Evolutionary conservation across 2,797 vertebrate species (phyloP), one percentile per base, ranked within the genome.

Genomic region (Trichosurus vulpecula): DNA sequence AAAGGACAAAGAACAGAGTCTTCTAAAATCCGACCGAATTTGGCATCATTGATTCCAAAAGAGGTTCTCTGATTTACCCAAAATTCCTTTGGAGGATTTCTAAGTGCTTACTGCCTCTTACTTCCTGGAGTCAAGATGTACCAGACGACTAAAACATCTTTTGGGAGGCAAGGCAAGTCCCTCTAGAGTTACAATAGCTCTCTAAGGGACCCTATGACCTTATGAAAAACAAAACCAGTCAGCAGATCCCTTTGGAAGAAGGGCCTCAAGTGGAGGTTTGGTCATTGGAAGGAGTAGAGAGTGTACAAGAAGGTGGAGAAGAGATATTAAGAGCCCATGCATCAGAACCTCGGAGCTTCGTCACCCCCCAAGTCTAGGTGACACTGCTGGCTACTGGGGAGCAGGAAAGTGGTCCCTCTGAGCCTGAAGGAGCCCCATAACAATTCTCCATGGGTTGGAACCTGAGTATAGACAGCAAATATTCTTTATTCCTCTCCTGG

Each of bases 81-180:
- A 47, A 41, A 81, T 81, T 47, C 74, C n/a, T 81, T 81, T 47
- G 74, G 41, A 81, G 61, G 22, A 25, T 47, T 47, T 87, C 41
- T 47, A 93, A 93, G 19, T n/a, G 11, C 66, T 92, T 97, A 90
- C 91, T 90, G n/a, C 74, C 54, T 89, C 61, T 47, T 91, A 66
- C n/a, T 91, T 54, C 91, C 41, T 1, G 90, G 35, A 54, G 52
- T 52, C 0, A 0, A 90, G 90, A 90, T 92, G 94, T 30, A 53
- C 1, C 31, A 47, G 90, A 94, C 41, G 87, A 92, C 58, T 35
- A 54, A 93, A 54, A 6, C 25, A 8, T 87, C 52, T 41, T 81
- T 61, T 54, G 74, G 94, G 97, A 96, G 94, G 41, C 96, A 93
- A 91, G 3, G n/a, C 66, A 27, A 54, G 22, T 91, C 92, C 14